Percentiles rank a stretch among this genome's conserved stretches.
Conservation (phyloP, 2,797 vertebrate species). For the Eulemur mongoz region DNA sequence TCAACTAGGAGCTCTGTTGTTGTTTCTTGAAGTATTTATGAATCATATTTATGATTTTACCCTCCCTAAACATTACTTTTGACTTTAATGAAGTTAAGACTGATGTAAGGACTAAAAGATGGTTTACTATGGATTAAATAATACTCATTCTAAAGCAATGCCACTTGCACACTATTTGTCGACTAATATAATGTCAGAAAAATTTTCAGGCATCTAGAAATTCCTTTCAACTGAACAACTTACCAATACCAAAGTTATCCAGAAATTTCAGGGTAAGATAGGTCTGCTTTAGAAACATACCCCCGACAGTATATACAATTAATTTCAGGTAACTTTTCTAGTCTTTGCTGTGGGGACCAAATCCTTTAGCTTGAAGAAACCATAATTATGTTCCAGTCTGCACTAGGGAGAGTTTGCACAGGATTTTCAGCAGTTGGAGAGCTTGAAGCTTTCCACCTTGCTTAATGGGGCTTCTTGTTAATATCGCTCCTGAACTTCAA, state of each 20-base stretch:
- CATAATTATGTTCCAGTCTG: too few relatives aligned
- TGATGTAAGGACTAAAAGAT: constrained; percentile 69
- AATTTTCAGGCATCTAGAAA: constrained; percentile 61
- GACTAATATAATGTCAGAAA: constrained; percentile 66
- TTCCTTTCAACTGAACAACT: constrained; percentile 38
- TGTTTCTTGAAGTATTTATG: constrained; percentile 77
- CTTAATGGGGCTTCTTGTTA: not conserved
- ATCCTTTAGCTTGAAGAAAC: not conserved
- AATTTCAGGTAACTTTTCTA: not conserved
- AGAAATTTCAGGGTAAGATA: constrained; percentile 31
- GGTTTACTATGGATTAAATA: constrained; percentile 67
- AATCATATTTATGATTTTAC: constrained; percentile 77
- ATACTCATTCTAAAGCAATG: constrained; percentile 56
- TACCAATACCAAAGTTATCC: not conserved
- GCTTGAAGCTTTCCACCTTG: not conserved
- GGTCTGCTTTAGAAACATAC: not conserved
- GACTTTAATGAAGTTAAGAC: constrained; percentile 78
- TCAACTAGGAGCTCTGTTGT: constrained; percentile 66
- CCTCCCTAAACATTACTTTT: constrained; percentile 79
- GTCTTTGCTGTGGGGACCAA: not conserved
- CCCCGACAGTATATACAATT: not conserved
- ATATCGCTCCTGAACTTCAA: not conserved
- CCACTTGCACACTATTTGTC: constrained; percentile 42
- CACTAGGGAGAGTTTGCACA: not conserved
- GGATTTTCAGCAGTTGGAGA: not conserved